These are phyloP conservation scores for Desmodus rotundus DNA, from an alignment of 2,113 vertebrate species.

Conservation along the genomic window DNA sequence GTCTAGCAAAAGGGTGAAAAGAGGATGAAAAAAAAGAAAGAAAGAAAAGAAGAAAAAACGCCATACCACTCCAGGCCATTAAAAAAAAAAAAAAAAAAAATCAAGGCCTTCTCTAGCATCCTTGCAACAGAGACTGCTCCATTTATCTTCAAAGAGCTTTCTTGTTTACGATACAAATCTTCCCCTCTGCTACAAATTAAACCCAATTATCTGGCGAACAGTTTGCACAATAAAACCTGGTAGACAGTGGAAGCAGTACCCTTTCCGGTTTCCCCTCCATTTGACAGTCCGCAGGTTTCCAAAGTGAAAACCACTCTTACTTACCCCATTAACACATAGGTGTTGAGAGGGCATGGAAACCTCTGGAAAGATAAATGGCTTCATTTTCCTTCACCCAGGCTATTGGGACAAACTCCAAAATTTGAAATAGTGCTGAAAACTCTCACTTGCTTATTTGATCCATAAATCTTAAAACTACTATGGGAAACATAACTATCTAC, in stretches of 20 bases:
- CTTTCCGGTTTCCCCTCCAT: not conserved
- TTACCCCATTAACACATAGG: conserved; percentile 55
- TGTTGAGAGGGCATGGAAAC: conserved; percentile 61
- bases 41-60: not conserved
- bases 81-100: not conserved
- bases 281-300: conserved; percentile 33
- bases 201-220: conserved; percentile 49
- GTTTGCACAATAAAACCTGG: conserved; percentile 59
- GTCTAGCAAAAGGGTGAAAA: conserved; percentile 45
- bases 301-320: conserved; percentile 36
- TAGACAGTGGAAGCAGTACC: conserved; percentile 34
- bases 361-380: conserved; percentile 67
- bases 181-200: conserved; percentile 69
- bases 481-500: conserved; percentile 68
- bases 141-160: conserved; percentile 63
- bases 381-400: conserved; percentile 73
- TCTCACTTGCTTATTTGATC: conserved; percentile 71
- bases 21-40: not conserved
- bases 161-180: conserved; percentile 62
- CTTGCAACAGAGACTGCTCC: conserved; percentile 39
- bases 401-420: conserved; percentile 53
- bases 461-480: conserved; percentile 76
- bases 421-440: conserved; percentile 68
- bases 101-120: conserved; percentile 35
- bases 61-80: not conserved